phyloP scores from a whole-genome alignment of 1,140 invertebrate genomes.

The Ruditapes philippinarum region DNA sequence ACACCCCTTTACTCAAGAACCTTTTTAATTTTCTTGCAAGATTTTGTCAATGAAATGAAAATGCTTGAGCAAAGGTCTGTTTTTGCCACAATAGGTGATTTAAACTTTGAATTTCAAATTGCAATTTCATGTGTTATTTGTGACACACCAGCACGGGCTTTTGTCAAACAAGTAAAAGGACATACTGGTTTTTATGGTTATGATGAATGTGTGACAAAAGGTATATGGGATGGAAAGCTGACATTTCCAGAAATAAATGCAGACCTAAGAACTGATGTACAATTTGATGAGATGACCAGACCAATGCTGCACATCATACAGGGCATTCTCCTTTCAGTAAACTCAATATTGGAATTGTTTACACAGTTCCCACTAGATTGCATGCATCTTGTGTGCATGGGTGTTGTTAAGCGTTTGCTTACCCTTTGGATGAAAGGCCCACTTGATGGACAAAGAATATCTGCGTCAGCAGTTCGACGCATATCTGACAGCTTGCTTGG shows the following conservation, averaged over 20 bases:
- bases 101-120: too few relatives aligned
- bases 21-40: conserved; percentile 33
- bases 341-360: conserved; percentile 83
- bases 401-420: conserved; percentile 84
- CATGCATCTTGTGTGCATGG: conserved; percentile 86
- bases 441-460: conserved; percentile 46
- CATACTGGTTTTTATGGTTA: neutral
- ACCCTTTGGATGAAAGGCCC: conserved; percentile 75
- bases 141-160: conserved; percentile 61
- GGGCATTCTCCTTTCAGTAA: neutral
- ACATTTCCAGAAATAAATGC: too few relatives aligned
- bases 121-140: conserved; percentile 65
- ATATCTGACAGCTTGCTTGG: conserved; percentile 57
- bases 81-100: neutral
- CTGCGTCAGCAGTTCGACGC: conserved; percentile 3
- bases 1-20: neutral
- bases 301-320: too few relatives aligned
- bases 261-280: too few relatives aligned
- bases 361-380: conserved; percentile 84
- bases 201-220: neutral
- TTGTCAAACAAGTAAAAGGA: conserved; percentile 55
- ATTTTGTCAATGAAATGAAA: conserved; percentile 59
- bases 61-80: conserved; percentile 27
- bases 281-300: too few relatives aligned
- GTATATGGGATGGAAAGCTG: too few relatives aligned